Base-by-base conservation (phyloP, 2,888 invertebrate genomes). In the Epistrophe eligans region DNA sequence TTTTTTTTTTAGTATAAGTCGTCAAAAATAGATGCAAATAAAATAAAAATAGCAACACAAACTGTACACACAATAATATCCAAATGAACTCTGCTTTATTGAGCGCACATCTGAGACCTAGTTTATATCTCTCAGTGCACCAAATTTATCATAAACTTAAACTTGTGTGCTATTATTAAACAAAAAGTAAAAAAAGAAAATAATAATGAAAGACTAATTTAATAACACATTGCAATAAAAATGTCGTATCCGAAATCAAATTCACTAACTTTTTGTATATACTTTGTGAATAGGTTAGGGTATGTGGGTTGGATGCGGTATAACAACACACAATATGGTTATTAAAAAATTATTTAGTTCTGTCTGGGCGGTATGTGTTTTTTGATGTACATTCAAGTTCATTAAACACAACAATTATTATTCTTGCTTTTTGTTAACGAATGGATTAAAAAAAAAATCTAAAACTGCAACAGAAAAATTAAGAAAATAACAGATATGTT, bases 301-400 rank as follows among this genome's bases (percentile, higher is more conserved):
- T 24, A 50, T 19, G 28, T 50, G 32, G 48, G 50, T 50, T 66
- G 28, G 9, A 32, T 50, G 58, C 35, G 58, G 11, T 58, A 58
- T 32, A 5, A 13, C 11, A 6, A 13, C 19, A 62, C 15, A 43
- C 40, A 64, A 43, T 28, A 24, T 17, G 19, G 35, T 35, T 66
- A 50, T 50, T 67, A 50, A 15, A 24, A 66, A 66, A 66, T 50
- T 66, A 17, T 32, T 55, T 32, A n/a, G 9, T 50, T 50, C 15
- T 50, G 50, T 67, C 19, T 67, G 19, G 67, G 19, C 67, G 48
- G 50, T 50, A 19, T 67, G 35, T 48, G 32, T 19, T 50, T 50
- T 67, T 15, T 55, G 50, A 50, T 50, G 67, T 50, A n/a, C n/a
- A 50, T 67, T 50, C 67, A 67, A 50, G 50, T 67, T 67, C 67